Conservation (phyloP, 2,797 vertebrate genomes). For the Nyctibius grandis region DNA sequence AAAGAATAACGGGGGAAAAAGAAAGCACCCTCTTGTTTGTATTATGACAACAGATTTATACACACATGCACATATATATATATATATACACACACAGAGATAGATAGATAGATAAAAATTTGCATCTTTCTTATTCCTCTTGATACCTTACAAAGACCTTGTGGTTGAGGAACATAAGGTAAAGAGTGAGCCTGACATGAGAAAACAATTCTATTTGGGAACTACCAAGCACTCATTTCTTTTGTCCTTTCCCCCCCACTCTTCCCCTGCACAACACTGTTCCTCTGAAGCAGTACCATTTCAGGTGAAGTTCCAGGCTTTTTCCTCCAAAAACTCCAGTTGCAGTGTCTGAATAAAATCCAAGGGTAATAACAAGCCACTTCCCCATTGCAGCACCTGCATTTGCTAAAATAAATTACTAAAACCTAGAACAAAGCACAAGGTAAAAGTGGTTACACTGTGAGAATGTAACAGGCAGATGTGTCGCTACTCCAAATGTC, state of each 20-base stretch:
- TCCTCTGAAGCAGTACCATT: not conserved
- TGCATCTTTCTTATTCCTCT: not conserved
- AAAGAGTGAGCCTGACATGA: not conserved
- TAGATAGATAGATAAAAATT: not conserved
- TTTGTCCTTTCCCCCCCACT: not conserved
- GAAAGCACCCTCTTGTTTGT: not conserved
- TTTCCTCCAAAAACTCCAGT: not conserved
- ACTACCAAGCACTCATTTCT: not conserved
- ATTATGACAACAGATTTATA: not conserved
- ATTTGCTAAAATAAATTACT: not conserved
- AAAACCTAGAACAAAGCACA: not conserved
- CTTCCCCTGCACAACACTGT: not conserved
- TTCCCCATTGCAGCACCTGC: not conserved
- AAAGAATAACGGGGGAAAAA: not conserved
- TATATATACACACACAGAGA: too few relatives aligned
- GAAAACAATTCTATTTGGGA: not conserved
- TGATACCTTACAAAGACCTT: not conserved
- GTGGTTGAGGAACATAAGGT: not conserved
- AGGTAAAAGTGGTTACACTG: not conserved
- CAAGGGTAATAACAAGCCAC: not conserved
- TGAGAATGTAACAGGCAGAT: not conserved
- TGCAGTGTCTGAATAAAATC: not conserved
- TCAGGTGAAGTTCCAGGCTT: not conserved
- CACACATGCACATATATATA: accelerated
- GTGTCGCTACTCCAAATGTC: not conserved